Conservation (phyloP, 2,797 vertebrate genomes). For the Gallirallus australis region DNA sequence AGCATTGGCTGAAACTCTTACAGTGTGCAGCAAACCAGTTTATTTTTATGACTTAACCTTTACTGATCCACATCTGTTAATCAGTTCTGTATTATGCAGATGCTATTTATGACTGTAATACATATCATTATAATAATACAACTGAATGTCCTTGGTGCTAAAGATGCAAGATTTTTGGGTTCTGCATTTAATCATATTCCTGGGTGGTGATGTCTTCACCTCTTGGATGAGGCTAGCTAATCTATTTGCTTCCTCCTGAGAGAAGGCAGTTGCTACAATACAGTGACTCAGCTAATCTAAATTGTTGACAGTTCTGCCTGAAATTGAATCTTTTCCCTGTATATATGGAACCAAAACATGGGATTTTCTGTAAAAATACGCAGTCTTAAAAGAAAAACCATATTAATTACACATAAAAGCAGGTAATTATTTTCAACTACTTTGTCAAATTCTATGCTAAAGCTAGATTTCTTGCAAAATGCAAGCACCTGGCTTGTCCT, state of each 20-base stretch:
- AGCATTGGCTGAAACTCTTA: background rate
- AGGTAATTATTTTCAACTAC: background rate
- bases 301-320: background rate
- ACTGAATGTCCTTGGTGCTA: background rate
- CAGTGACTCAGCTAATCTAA: constrained; percentile 33
- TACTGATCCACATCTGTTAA: background rate
- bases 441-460: background rate
- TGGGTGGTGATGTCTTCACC: background rate
- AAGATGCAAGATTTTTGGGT: background rate
- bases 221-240: background rate
- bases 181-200: background rate
- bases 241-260: background rate
- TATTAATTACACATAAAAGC: background rate
- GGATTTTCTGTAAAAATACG: background rate
- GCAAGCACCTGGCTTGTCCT: background rate
- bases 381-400: background rate
- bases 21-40: background rate
- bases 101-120: background rate
- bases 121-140: background rate
- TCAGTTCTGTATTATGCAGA: background rate
- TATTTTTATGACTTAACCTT: constrained; percentile 37
- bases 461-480: background rate
- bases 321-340: background rate
- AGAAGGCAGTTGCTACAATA: background rate
- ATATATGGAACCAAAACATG: background rate